phyloP scores from a whole-genome alignment of 2,888 invertebrate species.

The Seira sanloemensis region DNA sequence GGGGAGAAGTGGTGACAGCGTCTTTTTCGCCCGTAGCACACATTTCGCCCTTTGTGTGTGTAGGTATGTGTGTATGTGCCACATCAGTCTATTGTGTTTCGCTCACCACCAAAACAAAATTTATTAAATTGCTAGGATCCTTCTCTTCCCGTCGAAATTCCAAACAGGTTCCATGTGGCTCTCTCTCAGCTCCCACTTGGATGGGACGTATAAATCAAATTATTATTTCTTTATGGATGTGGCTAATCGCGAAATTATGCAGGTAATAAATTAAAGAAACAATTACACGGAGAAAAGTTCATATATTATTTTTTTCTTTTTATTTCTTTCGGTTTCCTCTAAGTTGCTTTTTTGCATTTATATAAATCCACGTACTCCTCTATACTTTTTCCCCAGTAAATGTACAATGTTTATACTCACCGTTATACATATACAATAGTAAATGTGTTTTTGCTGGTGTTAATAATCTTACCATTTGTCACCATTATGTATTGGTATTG shows the following conservation, averaged over 20 bases:
- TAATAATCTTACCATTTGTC: neutral
- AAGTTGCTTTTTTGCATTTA: neutral
- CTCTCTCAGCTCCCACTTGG: no score
- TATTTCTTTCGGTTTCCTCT: neutral
- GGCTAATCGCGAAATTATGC: neutral
- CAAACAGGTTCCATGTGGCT: no score
- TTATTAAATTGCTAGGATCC: neutral
- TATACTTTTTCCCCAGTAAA: neutral
- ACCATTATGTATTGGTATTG: no score
- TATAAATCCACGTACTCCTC: neutral
- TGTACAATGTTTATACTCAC: no score
- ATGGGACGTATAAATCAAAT: no score
- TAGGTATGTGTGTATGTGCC: neutral
- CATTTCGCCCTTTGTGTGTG: neutral
- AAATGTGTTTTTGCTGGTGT: neutral
- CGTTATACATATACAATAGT: no score
- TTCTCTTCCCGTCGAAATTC: neutral
- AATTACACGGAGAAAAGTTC: neutral
- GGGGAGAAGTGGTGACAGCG: neutral
- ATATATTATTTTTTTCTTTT: neutral
- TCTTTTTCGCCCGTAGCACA: neutral
- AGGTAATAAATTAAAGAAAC: conserved; percentile 16
- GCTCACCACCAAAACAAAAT: neutral
- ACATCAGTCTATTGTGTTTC: neutral
- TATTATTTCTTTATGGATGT: no score